Base-by-base conservation (phyloP, 2,888 invertebrate genomes). In the Dicyrtoma fusca region DNA sequence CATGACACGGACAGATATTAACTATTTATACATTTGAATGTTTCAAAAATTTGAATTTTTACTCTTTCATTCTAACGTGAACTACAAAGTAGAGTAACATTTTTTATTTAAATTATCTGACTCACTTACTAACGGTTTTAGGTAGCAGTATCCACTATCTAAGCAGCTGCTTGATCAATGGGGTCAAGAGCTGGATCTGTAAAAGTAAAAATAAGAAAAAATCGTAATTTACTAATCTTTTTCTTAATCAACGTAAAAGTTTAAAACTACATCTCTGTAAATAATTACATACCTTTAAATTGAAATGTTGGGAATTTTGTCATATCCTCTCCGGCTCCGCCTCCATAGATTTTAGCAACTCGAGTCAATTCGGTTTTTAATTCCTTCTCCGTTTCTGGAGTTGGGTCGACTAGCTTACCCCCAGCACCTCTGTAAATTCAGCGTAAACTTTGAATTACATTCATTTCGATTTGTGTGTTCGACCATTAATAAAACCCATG, bases 271-370 rank as follows among this genome's bases (percentile, higher is more conserved):
- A n/a, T n/a, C n/a, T n/a, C n/a, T n/a, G n/a, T n/a, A n/a, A 57
- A 57, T 57, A 59, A 2, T 8, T 21, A 44, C 14, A 14, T 81
- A 86, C 86, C 86, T 82, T 81, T 73, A 81, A 95, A 97, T 82
- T 90, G 90, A 83, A 96, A 91, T 14, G 88, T 83, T 13, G 97
- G 97, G 84, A 97, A 96, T 84, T 93, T 87, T 19, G 92, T 91
- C 92, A 96, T 92, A 82, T 96, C 94, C 4, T 88, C 88, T 55
- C 91, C 92, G 13, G 87, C 82, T 68, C 88, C 90, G 80, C 92
- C 92, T 57, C 90, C 90, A 82, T 85, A 95, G 79, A 90, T 90
- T 81, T 88, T 90, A 68, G 91, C 88, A 45, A 95, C 87, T 84
- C 92, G 92, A 6, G 92, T 92, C 80, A 95, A 83, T 83, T 95